phyloP scores from a whole-genome alignment of 1,140 invertebrate genomes.

The Seison nebaliae region DNA sequence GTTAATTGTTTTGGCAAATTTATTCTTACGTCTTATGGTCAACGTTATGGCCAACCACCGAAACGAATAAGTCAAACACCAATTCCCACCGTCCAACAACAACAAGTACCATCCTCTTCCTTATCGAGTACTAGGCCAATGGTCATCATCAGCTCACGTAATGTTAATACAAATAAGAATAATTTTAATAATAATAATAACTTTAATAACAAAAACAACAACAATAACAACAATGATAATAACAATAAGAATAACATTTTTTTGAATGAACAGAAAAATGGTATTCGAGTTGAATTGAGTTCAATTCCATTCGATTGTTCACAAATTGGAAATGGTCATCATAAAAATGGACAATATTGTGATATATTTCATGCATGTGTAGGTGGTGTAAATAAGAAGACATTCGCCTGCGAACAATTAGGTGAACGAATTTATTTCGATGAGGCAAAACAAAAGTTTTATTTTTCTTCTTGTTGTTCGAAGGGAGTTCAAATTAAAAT shows the following conservation, averaged over 20 bases:
- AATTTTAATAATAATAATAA: too few species aligned
- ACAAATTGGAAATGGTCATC: conserved; percentile 4
- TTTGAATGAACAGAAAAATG: too few species aligned
- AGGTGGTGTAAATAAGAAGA: conserved; percentile 6
- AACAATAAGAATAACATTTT: too few species aligned
- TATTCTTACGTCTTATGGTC: not conserved
- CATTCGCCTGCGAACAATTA: conserved; percentile 6
- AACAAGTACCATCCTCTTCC: too few species aligned
- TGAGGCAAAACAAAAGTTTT: not conserved
- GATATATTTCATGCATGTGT: conserved; percentile 11
- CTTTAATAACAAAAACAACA: too few species aligned
- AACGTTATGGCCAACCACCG: not conserved
- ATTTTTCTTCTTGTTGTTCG: not conserved
- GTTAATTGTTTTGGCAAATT: conserved; percentile 3
- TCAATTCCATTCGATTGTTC: conserved; percentile 8
- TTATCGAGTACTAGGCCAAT: too few species aligned
- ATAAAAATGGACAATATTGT: conserved; percentile 5
- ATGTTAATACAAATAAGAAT: too few species aligned
- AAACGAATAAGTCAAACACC: not conserved
- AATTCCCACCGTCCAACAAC: too few species aligned
- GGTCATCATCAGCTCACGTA: too few species aligned
- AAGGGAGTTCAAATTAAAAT: too few species aligned
- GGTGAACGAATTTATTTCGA: conserved; percentile 12
- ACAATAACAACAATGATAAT: too few species aligned
- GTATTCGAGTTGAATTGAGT: too few species aligned